These are phyloP conservation scores for Heliconius hewitsoni DNA, from an alignment of 1,140 invertebrate genomes.

Conservation along the genomic window DNA sequence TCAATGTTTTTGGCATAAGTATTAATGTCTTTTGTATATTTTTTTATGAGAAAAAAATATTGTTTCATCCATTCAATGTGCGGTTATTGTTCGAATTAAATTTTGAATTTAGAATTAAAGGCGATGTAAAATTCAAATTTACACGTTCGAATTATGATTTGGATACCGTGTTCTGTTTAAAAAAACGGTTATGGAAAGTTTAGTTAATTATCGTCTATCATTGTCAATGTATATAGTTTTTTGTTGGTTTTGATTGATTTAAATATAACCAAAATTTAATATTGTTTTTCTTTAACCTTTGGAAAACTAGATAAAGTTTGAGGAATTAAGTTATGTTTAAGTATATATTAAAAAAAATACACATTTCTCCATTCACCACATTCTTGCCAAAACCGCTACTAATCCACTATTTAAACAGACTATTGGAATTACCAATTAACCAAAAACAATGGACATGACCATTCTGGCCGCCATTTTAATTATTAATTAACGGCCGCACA, in stretches of 20 bases:
- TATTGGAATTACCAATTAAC: neutral
- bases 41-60: constrained; percentile 70
- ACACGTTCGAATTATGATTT: constrained; percentile 63
- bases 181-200: constrained; percentile 14
- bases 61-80: constrained; percentile 69
- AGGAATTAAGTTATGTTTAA: too few species aligned
- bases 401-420: neutral
- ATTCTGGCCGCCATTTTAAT: constrained; percentile 6
- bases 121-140: constrained; percentile 67
- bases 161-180: constrained; percentile 41
- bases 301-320: too few species aligned
- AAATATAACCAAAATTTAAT: neutral
- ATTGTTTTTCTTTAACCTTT: neutral
- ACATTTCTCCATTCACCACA: neutral
- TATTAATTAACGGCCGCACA: constrained; percentile 7
- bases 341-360: neutral
- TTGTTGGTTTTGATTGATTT: neutral
- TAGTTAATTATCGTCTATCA: neutral
- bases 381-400: neutral
- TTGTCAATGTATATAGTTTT: neutral
- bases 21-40: constrained; percentile 5
- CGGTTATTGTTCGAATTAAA: constrained; percentile 71
- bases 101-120: constrained; percentile 70
- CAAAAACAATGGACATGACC: neutral
- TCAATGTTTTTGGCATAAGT: constrained; percentile 35